These are phyloP conservation scores for Drosophila formosana DNA, from an alignment of 2,888 invertebrate species.

Conservation along the genomic window DNA sequence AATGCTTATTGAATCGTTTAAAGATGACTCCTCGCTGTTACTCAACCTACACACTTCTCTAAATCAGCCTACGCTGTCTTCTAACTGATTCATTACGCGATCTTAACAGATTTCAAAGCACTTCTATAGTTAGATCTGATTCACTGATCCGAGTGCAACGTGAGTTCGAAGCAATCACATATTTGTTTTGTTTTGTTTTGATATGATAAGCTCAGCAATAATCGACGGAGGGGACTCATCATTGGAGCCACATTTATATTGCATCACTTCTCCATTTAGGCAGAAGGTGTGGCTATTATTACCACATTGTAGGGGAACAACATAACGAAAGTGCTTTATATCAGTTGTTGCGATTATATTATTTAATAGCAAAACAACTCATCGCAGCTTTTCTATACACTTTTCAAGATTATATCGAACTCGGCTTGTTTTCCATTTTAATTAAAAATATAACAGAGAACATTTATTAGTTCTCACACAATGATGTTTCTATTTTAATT, in stretches of 20 bases:
- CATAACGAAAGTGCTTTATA: neutral
- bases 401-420: neutral
- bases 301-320: neutral
- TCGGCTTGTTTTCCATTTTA: neutral
- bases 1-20: constrained; percentile 40
- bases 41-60: neutral
- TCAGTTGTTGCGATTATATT: neutral
- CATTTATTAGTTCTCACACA: too few species aligned
- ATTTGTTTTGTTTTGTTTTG: constrained; percentile 19
- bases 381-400: neutral
- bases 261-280: constrained; percentile 31
- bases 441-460: neutral
- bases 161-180: constrained; percentile 15
- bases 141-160: constrained; percentile 12
- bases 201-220: constrained; percentile 23
- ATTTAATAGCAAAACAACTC: neutral
- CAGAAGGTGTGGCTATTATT: neutral
- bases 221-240: neutral
- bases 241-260: neutral
- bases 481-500: too few species aligned
- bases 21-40: neutral
- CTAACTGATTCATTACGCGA: constrained; percentile 5
- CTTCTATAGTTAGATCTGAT: constrained; percentile 25
- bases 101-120: constrained; percentile 2
- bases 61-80: neutral